Base-by-base conservation (phyloP, 2,797 vertebrate genomes). In the Apogon talboti region DNA sequence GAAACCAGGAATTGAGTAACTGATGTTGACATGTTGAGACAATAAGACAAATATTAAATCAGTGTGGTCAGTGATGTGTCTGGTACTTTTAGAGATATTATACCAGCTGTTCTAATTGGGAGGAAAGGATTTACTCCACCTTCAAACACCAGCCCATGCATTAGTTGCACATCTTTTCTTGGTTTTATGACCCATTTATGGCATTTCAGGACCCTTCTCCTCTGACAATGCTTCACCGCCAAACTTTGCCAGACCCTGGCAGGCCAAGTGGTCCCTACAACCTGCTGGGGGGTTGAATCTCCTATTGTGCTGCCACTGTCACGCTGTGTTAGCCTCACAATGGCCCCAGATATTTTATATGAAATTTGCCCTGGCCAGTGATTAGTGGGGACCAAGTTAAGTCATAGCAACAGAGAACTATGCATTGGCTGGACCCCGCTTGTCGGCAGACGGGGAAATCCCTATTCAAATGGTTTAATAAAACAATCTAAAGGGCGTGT, bases 381-480 rank as follows among this genome's bases (percentile, higher is more conserved):
- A 99, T 99, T 98, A 98, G 96, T 95, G 94, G 94, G 92, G 95
- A 95, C 95, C 92, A 95, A 94, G 95, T 96, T 96, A 96, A 97
- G 97, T 99, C 97, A 98, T 99, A 97, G 97, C 97, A 99, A 99
- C 97, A 96, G 92, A 96, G 94, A 99, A 96, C 94, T 98, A 99
- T 98, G 97, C 96, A 93, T 92, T 94, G 94, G 93, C 92, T 82
- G 93, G 91, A 95, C 95, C 95, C 91, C 60, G 91, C 94, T 93
- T 93, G 95, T 95, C 94, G 92, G 93, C 94, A 94, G 95, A 96
- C 95, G 92, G 96, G 95, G 96, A 96, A 96, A 95, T 96, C 95
- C 95, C 96, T 95, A 97, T 98, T 98, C 95, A 98, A 94, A 95
- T 92, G 96, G 93, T 95, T 95, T 95, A 94, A 96, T 98, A 95